These are phyloP conservation scores for Hafferia zeledoni DNA, from an alignment of 2,797 vertebrate species.

Conservation along the genomic window DNA sequence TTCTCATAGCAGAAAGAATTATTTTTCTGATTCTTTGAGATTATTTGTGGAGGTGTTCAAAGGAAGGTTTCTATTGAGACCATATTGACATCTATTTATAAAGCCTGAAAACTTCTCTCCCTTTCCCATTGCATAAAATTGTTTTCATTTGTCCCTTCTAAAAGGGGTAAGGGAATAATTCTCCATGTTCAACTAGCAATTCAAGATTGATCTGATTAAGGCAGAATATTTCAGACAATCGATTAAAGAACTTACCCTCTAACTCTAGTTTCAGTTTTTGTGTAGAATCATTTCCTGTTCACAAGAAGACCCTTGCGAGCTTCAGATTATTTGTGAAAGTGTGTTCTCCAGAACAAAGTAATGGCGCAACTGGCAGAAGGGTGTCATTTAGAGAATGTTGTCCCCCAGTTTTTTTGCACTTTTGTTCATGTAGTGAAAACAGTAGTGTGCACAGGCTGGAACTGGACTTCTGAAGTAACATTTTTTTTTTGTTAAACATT, in stretches of 20 bases:
- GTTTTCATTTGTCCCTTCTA: conserved; percentile 8
- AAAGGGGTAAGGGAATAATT: conserved; percentile 23
- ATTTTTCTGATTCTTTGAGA: neutral
- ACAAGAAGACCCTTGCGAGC: neutral
- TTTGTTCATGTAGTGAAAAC: neutral
- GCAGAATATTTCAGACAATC: neutral
- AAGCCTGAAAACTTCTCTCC: neutral
- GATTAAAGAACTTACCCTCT: neutral
- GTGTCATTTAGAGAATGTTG: neutral
- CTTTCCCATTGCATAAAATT: neutral
- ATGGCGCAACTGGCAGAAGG: neutral
- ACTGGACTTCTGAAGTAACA: neutral
- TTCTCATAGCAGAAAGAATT: neutral
- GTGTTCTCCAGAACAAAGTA: neutral
- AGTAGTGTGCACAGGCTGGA: neutral
- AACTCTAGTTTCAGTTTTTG: neutral
- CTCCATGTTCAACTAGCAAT: neutral
- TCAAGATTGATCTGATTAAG: conserved; percentile 1
- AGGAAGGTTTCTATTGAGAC: neutral
- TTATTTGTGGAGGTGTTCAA: neutral
- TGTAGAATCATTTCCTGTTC: neutral
- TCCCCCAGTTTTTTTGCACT: neutral
- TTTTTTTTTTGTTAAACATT: neutral
- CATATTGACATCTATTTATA: neutral
- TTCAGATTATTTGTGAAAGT: neutral